phyloP scores from a whole-genome alignment of 2,797 vertebrate genomes.

The Sternarchorhynchus goeldii region DNA sequence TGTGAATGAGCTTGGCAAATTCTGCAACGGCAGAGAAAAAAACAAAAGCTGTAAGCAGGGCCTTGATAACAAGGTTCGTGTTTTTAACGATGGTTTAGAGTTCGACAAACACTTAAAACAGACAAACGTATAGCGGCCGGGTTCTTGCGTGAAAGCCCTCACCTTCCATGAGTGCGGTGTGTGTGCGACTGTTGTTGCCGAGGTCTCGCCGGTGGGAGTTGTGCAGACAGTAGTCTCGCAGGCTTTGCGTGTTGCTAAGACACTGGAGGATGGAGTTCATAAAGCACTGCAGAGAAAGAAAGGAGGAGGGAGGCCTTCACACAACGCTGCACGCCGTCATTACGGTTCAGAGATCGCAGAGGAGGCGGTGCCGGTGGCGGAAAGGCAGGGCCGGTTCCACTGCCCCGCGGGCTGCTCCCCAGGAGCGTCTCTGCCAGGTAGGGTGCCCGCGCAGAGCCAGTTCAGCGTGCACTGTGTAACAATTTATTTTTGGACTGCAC shows the following conservation, averaged over 20 bases:
- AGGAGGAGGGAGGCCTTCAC: neutral
- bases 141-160: constrained; percentile 43
- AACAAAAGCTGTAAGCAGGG: neutral
- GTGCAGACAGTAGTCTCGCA: constrained; percentile 96
- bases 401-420: constrained; percentile 55
- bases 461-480: constrained; percentile 54
- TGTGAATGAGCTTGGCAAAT: constrained; percentile 96
- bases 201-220: constrained; percentile 92
- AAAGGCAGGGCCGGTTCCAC: constrained; percentile 22
- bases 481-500: constrained; percentile 68
- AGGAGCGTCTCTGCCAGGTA: neutral
- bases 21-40: constrained; percentile 69
- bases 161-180: constrained; percentile 96
- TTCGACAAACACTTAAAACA: neutral
- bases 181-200: constrained; percentile 88
- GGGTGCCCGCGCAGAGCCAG: constrained; percentile 51
- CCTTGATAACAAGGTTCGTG: neutral
- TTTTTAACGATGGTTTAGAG: neutral
- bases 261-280: constrained; percentile 99
- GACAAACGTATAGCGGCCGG: neutral
- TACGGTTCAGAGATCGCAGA: neutral
- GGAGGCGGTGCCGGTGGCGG: constrained; percentile 13
- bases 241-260: constrained; percentile 94
- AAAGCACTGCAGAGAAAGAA: constrained; percentile 83
- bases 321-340: neutral